These are phyloP conservation scores for Holothuria leucospilota DNA, from an alignment of 53 echinoderm and acorn worm species.

Conservation along the genomic window DNA sequence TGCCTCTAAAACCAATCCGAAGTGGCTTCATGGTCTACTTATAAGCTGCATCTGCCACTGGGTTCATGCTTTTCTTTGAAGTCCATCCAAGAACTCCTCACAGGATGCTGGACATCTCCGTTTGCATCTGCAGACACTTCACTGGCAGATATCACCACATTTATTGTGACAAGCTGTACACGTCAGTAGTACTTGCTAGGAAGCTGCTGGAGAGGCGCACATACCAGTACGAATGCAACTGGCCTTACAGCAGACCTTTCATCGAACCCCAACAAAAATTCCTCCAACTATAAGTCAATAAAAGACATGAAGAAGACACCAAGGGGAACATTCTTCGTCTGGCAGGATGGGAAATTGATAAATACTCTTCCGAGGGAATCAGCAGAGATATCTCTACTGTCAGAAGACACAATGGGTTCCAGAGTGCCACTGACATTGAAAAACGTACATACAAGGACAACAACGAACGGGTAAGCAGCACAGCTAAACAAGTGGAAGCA, in stretches of 20 bases:
- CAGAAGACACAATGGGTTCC: no score
- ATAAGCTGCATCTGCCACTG: background rate
- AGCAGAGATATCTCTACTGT: no score
- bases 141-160: conserved; percentile 39
- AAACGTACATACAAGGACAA: no score
- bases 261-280: background rate
- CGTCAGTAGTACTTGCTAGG: conserved; percentile 21
- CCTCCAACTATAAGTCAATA: background rate
- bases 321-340: conserved; percentile 45
- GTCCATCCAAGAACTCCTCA: background rate
- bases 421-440: no score
- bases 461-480: background rate
- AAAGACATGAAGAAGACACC: conserved; percentile 41
- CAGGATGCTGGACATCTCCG: background rate
- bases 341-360: conserved; percentile 30
- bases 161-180: conserved; percentile 49
- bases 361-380: no score
- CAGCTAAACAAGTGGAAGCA: background rate
- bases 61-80: background rate
- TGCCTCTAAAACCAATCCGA: conserved; percentile 7
- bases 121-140: background rate
- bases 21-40: background rate
- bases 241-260: conserved; percentile 40
- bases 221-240: conserved; percentile 18
- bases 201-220: conserved; percentile 15